Base-by-base conservation (phyloP, 1,140 invertebrate species). In the Ylistrum balloti region DNA sequence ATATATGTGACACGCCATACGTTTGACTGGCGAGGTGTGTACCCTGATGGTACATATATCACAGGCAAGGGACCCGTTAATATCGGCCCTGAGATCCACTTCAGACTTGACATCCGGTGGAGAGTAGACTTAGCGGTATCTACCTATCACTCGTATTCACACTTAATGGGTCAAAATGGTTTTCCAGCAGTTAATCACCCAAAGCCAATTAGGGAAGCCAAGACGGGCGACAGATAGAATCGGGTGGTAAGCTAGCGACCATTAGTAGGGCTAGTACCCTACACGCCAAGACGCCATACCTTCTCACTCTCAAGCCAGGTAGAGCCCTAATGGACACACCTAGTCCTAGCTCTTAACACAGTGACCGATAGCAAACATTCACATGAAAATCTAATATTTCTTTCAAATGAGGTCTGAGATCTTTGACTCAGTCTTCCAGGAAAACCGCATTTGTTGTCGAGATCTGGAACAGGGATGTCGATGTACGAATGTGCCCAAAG, bases 101-200 rank as follows among this genome's bases (percentile, higher is more conserved):
- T n/a, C n/a, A 74, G 56, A 74, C 56, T n/a, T 74, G 56, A 28
- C 56, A 28, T 74, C 56, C 56, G 56, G 56, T n/a, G n/a, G n/a
- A 28, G 22, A 74, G 56, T 74, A 74, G 56, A 74, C 56, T n/a
- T 28, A 74, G 56, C 56, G 56, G 5, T n/a, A 74, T 74, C 56
- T 74, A 74, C 56, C 15, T 74, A 74, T n/a, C 56, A 74, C 22
- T 74, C 56, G 22, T 74, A 74, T 74, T 74, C 56, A 74, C 56
- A 74, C 56, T n/a, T 74, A 74, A 74, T 74, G 56, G 56, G 22
- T 74, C 56, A n/a, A 74, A 74, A 74, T 74, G 56, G 56, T 74
- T 74, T 74, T 74, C 56, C 56, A 74, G 56, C 56, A 28, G 56
- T 74, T 28, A 74, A 74, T 74, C 56, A 74, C 56, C 56, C 56